These are phyloP conservation scores for Porites australiensis DNA, from an alignment of 64 coral and sea anemone species.

Conservation along the genomic window DNA sequence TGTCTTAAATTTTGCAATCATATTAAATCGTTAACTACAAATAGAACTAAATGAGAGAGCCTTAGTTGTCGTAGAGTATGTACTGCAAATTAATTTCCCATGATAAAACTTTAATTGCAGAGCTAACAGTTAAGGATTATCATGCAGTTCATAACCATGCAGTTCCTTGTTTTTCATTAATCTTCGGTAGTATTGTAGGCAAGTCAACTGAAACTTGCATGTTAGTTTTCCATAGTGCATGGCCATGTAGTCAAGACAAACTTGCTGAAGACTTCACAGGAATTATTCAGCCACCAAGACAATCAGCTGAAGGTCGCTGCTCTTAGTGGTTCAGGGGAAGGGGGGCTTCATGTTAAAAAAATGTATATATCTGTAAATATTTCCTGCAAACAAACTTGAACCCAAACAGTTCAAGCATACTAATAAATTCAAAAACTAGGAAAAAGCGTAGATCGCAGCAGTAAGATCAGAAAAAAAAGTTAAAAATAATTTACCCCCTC, in stretches of 20 bases:
- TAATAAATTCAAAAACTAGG: no score
- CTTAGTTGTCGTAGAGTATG: constrained; percentile 38
- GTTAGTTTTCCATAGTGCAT: constrained; percentile 5
- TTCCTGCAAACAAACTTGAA: no score
- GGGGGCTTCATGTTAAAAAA: no score
- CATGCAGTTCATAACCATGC: not conserved
- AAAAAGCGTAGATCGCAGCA: no score
- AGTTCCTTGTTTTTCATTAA: not conserved
- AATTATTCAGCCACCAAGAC: not conserved
- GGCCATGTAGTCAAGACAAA: not conserved
- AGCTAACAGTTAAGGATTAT: not conserved
- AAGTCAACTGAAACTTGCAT: constrained; percentile 19
- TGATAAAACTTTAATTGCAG: constrained; percentile 33
- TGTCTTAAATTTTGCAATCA: constrained; percentile 66
- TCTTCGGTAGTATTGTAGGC: not conserved
- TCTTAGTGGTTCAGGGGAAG: no score
- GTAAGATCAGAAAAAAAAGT: no score
- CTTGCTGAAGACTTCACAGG: not conserved
- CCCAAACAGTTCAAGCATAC: no score
- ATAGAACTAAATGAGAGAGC: constrained; percentile 26
- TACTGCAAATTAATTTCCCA: constrained; percentile 41
- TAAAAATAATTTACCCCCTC: not conserved
- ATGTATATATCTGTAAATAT: no score
- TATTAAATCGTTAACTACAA: not conserved
- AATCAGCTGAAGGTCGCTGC: not conserved